Conservation (phyloP, 2,888 invertebrate genomes). For the Trissoscelio sp. region DNA sequence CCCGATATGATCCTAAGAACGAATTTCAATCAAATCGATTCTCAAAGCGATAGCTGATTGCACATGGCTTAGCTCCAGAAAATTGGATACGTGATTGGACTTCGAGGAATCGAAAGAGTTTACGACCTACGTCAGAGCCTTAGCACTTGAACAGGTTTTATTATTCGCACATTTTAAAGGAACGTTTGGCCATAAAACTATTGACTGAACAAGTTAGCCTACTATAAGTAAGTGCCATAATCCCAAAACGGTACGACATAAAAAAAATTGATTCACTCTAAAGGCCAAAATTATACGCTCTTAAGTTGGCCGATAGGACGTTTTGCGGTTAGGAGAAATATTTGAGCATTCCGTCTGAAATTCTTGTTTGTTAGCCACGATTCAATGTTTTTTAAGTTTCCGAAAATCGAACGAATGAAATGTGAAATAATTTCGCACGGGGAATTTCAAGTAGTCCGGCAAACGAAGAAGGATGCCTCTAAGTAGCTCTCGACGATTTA, state of each 20-base stretch:
- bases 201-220: conserved; percentile 27
- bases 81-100: conserved; percentile 83
- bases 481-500: conserved; percentile 42
- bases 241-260: conserved; percentile 13
- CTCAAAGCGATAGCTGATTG: conserved; percentile 78
- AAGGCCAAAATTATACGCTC: conserved; percentile 2
- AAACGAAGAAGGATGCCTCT: conserved; percentile 31
- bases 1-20: conserved; percentile 53
- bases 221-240: conserved; percentile 24
- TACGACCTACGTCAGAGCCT: conserved; percentile 75
- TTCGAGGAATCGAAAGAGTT: conserved; percentile 76
- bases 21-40: conserved; percentile 76
- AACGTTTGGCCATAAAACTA: conserved; percentile 39
- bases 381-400: neutral
- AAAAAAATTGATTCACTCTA: conserved; percentile 26
- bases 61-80: conserved; percentile 80
- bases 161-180: conserved; percentile 58
- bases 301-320: neutral
- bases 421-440: conserved; percentile 10
- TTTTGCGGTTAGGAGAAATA: neutral
- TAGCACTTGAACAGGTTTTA: conserved; percentile 66
- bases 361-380: neutral
- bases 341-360: neutral
- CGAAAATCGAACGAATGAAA: conserved; percentile 3
- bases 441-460: conserved; percentile 15